These are phyloP conservation scores for Macrosoma leucophasiata DNA, from an alignment of 2,888 invertebrate genomes.

Conservation along the genomic window DNA sequence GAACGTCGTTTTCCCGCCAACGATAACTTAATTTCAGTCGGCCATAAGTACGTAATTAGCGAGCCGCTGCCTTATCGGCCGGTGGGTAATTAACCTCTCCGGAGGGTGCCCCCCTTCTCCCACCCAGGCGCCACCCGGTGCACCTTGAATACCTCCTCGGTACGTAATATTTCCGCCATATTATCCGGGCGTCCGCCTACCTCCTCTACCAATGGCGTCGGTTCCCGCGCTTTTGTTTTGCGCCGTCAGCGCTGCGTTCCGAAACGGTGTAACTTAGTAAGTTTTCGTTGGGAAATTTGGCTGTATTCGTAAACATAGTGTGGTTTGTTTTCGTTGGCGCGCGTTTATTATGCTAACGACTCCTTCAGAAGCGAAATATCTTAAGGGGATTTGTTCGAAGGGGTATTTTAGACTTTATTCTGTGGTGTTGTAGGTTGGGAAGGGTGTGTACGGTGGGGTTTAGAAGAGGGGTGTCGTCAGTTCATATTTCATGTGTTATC, in stretches of 20 bases:
- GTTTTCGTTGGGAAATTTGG: conserved; percentile 67
- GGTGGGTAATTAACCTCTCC: conserved; percentile 73
- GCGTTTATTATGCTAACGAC: conserved; percentile 55
- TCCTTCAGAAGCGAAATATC: conserved; percentile 38
- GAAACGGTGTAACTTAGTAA: conserved; percentile 67
- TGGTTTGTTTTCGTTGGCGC: conserved; percentile 67
- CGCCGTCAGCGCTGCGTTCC: conserved; percentile 57
- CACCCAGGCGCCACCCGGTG: conserved; percentile 42
- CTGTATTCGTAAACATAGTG: conserved; percentile 59
- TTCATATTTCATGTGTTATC: conserved; percentile 76
- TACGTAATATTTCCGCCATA: conserved; percentile 73
- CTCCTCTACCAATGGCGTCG: conserved; percentile 69
- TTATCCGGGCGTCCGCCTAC: conserved; percentile 68
- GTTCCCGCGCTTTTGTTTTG: conserved; percentile 74
- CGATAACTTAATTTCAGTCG: conserved; percentile 76
- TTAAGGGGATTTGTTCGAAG: conserved; percentile 28
- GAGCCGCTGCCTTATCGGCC: conserved; percentile 75
- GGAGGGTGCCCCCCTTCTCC: conserved; percentile 38
- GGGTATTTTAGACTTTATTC: conserved; percentile 29
- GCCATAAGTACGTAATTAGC: conserved; percentile 76
- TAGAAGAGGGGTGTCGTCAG: conserved; percentile 59
- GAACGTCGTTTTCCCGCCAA: conserved; percentile 69
- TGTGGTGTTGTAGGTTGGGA: conserved; percentile 24
- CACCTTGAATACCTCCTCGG: conserved; percentile 70
- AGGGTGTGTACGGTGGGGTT: conserved; percentile 14